Percentiles rank a stretch among this genome's conserved stretches.
Evolutionary conservation across 1,140 invertebrate genomes (phyloP).

Genomic region (Trinorchestia longiramus): DNA sequence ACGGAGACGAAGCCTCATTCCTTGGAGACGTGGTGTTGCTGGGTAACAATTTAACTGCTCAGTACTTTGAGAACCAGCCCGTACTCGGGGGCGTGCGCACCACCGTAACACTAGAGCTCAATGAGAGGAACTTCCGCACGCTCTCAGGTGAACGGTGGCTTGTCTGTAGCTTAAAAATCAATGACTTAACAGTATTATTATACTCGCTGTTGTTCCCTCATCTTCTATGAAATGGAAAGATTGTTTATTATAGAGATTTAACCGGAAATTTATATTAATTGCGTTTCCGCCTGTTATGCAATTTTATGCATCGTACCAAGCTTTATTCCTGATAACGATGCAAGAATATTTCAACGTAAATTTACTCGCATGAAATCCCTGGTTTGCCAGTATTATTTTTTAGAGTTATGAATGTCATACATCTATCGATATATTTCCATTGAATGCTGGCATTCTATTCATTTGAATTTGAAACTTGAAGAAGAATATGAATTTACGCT

Average conservation of each 20-base stretch:
- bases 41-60: constrained; percentile 78
- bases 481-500: too few relatives aligned
- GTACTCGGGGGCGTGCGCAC: constrained; percentile 74
- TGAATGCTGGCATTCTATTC: too few relatives aligned
- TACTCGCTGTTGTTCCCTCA: not conserved
- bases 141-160: constrained; percentile 57
- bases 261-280: not conserved
- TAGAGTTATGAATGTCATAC: too few relatives aligned
- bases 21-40: constrained; percentile 80
- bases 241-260: not conserved
- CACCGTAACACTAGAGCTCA: constrained; percentile 74
- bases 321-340: not conserved
- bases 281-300: not conserved
- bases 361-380: too few relatives aligned
- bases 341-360: not conserved
- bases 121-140: constrained; percentile 80
- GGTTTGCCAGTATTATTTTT: too few relatives aligned
- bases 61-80: constrained; percentile 83
- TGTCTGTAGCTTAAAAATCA: not conserved
- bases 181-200: not conserved
- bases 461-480: too few relatives aligned
- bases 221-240: not conserved
- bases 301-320: not conserved
- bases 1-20: not conserved
- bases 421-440: too few relatives aligned